Evolutionary conservation across 2,113 vertebrate species (phyloP).

Genomic region (Eleginops maclovinus): DNA sequence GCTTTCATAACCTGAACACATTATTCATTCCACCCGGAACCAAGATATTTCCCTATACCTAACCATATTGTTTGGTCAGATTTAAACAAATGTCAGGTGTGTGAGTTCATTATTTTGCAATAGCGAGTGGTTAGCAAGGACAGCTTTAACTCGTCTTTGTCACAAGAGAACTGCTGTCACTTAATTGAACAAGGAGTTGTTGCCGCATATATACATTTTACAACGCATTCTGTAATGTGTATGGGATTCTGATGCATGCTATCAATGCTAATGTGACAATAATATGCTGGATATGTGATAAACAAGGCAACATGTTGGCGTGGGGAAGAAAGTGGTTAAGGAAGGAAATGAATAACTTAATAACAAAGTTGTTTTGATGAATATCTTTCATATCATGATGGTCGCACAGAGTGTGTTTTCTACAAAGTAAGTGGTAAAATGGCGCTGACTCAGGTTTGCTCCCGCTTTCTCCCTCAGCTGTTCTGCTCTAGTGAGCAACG

Average conservation of each 20-base stretch:
- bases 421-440: slow-evolving; percentile 39
- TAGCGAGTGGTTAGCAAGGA: neutral
- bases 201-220: neutral
- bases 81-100: neutral
- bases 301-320: neutral
- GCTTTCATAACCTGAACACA: neutral
- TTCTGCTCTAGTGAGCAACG: slow-evolving; percentile 76
- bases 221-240: neutral
- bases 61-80: neutral
- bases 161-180: neutral
- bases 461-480: slow-evolving; percentile 51
- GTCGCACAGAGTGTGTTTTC: slow-evolving; percentile 12
- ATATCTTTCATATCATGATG: slow-evolving; percentile 12
- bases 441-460: slow-evolving; percentile 71
- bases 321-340: neutral
- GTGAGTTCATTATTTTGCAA: slow-evolving; percentile 1
- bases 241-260: neutral
- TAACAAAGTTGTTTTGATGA: neutral
- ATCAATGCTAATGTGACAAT: neutral
- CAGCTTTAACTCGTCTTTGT: slow-evolving; percentile 14
- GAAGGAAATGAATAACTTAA: neutral
- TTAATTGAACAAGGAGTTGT: neutral
- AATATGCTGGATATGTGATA: neutral
- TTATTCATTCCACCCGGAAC: neutral
- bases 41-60: neutral